Evolutionary conservation across 2,113 vertebrate genomes (phyloP).

Genomic region (Sprattus sprattus): DNA sequence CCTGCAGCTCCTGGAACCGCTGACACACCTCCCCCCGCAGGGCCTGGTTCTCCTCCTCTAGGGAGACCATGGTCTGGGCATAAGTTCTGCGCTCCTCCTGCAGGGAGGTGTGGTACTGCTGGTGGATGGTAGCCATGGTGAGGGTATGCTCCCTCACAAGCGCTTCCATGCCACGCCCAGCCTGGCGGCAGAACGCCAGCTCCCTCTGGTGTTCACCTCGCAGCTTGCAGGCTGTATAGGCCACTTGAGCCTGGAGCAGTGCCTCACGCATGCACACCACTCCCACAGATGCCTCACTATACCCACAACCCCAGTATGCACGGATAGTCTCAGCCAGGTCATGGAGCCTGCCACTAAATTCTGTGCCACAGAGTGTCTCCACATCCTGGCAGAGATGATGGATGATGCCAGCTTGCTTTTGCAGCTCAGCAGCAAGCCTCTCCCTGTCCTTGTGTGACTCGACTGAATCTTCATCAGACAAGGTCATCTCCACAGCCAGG

Average conservation of each 20-base stretch:
- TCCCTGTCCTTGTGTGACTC: slow-evolving; percentile 73
- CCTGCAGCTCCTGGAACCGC: slow-evolving; percentile 70
- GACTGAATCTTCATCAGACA: slow-evolving; percentile 61
- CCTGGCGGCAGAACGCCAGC: slow-evolving; percentile 74
- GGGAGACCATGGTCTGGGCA: slow-evolving; percentile 66
- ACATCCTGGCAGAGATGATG: slow-evolving; percentile 80
- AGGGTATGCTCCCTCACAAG: slow-evolving; percentile 78
- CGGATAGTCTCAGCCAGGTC: slow-evolving; percentile 75
- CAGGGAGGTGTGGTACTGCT: slow-evolving; percentile 80
- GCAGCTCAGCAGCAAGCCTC: slow-evolving; percentile 82
- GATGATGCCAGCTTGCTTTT: slow-evolving; percentile 79
- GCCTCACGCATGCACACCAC: slow-evolving; percentile 85
- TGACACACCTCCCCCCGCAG: slow-evolving; percentile 75
- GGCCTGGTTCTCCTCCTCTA: slow-evolving; percentile 80
- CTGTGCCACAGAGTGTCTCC: slow-evolving; percentile 63
- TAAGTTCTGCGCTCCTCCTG: slow-evolving; percentile 80
- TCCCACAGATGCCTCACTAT: slow-evolving; percentile 63
- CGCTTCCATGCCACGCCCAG: slow-evolving; percentile 70
- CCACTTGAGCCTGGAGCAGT: slow-evolving; percentile 87
- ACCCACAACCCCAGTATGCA: slow-evolving; percentile 63
- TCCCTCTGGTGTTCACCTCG: slow-evolving; percentile 78
- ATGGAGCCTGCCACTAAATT: slow-evolving; percentile 63
- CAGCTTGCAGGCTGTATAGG: slow-evolving; percentile 83
- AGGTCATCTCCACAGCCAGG: slow-evolving; percentile 48
- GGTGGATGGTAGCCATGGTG: slow-evolving; percentile 71